These are phyloP conservation scores for Hymenochirus boettgeri DNA, from an alignment of 2,113 vertebrate species.

Conservation along the genomic window DNA sequence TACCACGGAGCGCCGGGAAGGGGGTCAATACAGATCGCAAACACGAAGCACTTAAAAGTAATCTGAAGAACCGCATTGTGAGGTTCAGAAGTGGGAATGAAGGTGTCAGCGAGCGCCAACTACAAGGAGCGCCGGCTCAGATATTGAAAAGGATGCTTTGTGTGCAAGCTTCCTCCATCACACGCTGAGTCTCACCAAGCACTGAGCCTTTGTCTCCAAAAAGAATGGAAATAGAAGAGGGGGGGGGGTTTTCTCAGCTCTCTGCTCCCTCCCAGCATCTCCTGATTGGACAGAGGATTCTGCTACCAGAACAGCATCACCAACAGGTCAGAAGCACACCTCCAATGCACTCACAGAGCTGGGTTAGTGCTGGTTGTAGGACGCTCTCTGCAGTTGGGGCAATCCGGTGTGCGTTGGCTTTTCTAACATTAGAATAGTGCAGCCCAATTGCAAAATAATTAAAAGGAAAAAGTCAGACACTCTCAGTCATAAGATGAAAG, in stretches of 20 bases:
- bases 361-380: too few species aligned
- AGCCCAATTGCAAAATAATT: too few species aligned
- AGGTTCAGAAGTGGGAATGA: slow-evolving; percentile 41
- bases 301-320: slow-evolving; percentile 16
- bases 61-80: slow-evolving; percentile 90
- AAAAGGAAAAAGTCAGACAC: too few species aligned
- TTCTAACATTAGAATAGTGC: too few species aligned
- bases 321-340: slow-evolving; percentile 16
- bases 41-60: slow-evolving; percentile 94
- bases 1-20: slow-evolving; percentile 40
- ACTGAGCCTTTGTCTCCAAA: slow-evolving; percentile 28
- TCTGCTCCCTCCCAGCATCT: slow-evolving; percentile 12
- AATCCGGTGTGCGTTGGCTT: too few species aligned
- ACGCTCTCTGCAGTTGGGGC: too few species aligned
- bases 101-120: slow-evolving; percentile 32
- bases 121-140: slow-evolving; percentile 21
- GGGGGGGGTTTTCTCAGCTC: not conserved
- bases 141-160: slow-evolving; percentile 16
- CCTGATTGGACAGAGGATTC: slow-evolving; percentile 18
- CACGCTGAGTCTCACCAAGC: slow-evolving; percentile 21
- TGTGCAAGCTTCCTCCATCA: slow-evolving; percentile 23
- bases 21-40: slow-evolving; percentile 82
- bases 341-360: not conserved
- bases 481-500: too few species aligned
- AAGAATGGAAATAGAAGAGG: slow-evolving; percentile 34